Base-by-base conservation (phyloP, 2,797 vertebrate species). In the Falco columbarius region DNA sequence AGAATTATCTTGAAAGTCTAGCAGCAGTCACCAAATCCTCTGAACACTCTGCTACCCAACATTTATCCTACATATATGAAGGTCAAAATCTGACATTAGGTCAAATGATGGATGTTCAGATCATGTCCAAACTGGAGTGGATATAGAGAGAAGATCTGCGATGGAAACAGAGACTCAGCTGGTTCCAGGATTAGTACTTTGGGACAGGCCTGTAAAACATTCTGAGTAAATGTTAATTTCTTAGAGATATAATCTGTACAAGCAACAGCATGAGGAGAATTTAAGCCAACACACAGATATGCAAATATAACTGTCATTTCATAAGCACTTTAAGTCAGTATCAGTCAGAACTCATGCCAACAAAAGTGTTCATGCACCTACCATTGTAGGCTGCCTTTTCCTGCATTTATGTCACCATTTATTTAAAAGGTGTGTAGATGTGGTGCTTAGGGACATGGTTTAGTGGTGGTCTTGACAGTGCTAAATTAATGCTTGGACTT, bases 1-100 rank as follows among this genome's bases (percentile, higher is more conserved):
- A 95, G 76, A 94, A 68, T 74, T 92, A 71, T 59, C 82, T 70
- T 72, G 59, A 67, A 81, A 84, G 68, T 70, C 63, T 72, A 81
- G 27, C 63, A 89, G 62, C 61, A 81, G 71, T 38, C 58, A 81
- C 61, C n/a, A 89, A 94, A 79, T 22, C 8, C 22, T 92, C n/a
- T 73, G 40, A 92, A 79, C 67, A 32, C 12, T 95, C 77, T 82
- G 27, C 58, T 67, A 14, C 49, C 46, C 17, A 7, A 20, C 29
- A 29, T 89, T 91, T 81, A 75, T 81, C 68, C 54, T 47, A 13
- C 16, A 7, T 16, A 4, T n/a, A 19, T 71, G 54, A 81, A 93
- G 8, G 42, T 83, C 51, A 71, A 86, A 91, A 46, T 32, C 12
- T 83, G 65, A 47, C 30, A 36, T 23, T n/a, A 89, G 46, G 38